Evolutionary conservation across 2,797 vertebrate genomes (phyloP).

Genomic region (Rhodeus uyekii): DNA sequence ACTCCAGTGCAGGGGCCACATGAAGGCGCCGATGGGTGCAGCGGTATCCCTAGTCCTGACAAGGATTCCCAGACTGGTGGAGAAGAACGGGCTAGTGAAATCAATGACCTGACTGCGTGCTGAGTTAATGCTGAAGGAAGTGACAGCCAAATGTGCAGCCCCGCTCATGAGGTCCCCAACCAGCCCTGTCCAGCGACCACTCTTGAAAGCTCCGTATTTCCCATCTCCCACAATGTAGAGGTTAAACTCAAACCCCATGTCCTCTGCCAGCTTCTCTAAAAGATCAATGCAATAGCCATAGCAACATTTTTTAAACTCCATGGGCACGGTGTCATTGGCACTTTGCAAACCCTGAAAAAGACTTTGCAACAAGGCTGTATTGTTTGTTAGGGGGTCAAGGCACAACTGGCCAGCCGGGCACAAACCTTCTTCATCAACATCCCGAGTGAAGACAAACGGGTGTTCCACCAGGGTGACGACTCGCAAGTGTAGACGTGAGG

Average conservation of each 20-base stretch:
- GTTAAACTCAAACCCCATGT: constrained; percentile 95
- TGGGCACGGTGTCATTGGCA: constrained; percentile 84
- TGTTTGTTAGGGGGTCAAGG: constrained; percentile 90
- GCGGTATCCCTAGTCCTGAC: constrained; percentile 93
- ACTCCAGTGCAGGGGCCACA: constrained; percentile 99
- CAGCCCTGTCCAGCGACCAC: constrained; percentile 93
- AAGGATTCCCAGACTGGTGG: constrained; percentile 95
- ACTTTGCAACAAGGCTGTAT: constrained; percentile 80
- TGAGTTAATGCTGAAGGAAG: constrained; percentile 97
- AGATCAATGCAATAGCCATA: constrained; percentile 98
- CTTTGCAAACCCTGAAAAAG: constrained; percentile 86
- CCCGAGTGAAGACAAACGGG: constrained; percentile 95
- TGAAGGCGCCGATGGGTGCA: constrained; percentile 97
- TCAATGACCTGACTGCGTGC: constrained; percentile 97
- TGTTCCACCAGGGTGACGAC: constrained; percentile 96
- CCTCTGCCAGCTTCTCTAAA: constrained; percentile 93
- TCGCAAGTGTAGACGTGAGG: constrained; percentile 83
- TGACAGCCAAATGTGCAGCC: constrained; percentile 92
- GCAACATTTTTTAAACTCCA: constrained; percentile 90
- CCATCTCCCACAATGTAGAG: constrained; percentile 97
- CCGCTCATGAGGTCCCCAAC: constrained; percentile 94
- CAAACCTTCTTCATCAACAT: constrained; percentile 92
- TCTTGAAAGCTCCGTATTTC: constrained; percentile 94
- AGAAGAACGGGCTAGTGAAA: constrained; percentile 98
- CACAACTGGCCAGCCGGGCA: constrained; percentile 95